Evolutionary conservation across 2,888 invertebrate species (phyloP).

Genomic region (Volucella inflata): DNA sequence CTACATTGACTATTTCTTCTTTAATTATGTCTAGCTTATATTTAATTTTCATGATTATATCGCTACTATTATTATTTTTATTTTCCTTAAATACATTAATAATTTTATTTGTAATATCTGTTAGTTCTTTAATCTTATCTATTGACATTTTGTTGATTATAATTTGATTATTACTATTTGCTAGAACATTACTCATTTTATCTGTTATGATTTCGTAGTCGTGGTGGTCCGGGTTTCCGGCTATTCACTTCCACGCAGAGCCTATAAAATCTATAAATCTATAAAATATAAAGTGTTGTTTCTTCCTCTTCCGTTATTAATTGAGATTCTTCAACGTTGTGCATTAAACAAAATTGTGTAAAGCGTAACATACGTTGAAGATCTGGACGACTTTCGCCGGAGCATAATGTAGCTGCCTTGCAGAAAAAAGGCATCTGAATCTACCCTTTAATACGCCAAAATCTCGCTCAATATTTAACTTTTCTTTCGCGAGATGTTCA

Average conservation of each 20-base stretch:
- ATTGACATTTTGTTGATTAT: slow-evolving; percentile 36
- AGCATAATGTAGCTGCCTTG: too few species aligned
- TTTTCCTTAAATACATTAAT: slow-evolving; percentile 8
- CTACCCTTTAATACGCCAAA: too few species aligned
- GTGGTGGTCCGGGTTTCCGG: slow-evolving; percentile 24
- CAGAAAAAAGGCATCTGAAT: too few species aligned
- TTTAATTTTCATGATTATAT: slow-evolving; percentile 29
- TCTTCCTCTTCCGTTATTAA: neutral
- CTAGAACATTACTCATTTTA: slow-evolving; percentile 23
- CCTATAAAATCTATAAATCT: slow-evolving; percentile 23
- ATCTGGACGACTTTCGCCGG: too few species aligned
- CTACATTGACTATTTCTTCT: slow-evolving; percentile 37
- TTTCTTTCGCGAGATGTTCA: too few species aligned
- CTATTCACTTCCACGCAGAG: slow-evolving; percentile 26
- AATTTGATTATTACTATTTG: slow-evolving; percentile 17
- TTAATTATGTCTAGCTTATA: slow-evolving; percentile 46
- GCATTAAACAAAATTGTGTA: too few species aligned
- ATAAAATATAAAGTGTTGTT: too few species aligned
- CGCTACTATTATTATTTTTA: slow-evolving; percentile 1
- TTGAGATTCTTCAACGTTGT: neutral
- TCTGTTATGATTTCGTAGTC: slow-evolving; percentile 25
- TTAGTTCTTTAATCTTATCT: slow-evolving; percentile 45
- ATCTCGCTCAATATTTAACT: too few species aligned
- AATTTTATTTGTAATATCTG: slow-evolving; percentile 15
- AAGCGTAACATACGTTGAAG: too few species aligned